Base-by-base conservation (phyloP, 2,797 vertebrate species). In the Mus minutoides region DNA sequence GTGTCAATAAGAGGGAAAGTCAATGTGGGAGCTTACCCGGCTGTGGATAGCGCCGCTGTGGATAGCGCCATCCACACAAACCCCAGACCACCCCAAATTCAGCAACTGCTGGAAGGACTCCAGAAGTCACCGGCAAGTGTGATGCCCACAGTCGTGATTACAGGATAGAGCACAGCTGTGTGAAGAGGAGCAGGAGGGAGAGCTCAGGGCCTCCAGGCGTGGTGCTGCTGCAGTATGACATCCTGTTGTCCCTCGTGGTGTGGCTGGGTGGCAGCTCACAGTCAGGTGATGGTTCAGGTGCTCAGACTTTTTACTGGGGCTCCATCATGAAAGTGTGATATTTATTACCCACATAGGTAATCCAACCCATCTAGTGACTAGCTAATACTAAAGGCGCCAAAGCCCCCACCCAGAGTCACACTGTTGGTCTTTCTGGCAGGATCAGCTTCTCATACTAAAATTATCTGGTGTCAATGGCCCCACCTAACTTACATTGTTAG, bases 31-130 rank as follows among this genome's bases (percentile, higher is more conserved):
- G 2, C 31, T 82, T 94, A 69, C 5, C 34, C 82, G 73, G 24
- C 71, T 94, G 37, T 85, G 64, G 89, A 19, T 75, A 88, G 26
- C 71, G 69, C 3, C 78, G 43, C 71, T 94, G 37, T 85, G 64
- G 89, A 19, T 75, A 88, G 26, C 71, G 69, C 3, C 78, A 43
- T 93, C 62, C 49, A 83, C 6, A 52, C 31, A 85, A 73, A 88
- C 43, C 89, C 37, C 21, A 40, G 89, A 88, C 14, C 34, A 82
- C 73, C 13, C 58, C 46, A 49, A 22, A 49, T 78, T 94, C 3
- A 95, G 56, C 92, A 73, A 24, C 67, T 94, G 56, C 86, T 88
- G 58, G 26, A 71, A 90, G 34, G 6, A 69, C 13, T 93, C 69
- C 10, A 86, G 5, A 62, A 73, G 29, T 95, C 26, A n/a, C 62